Evolutionary conservation across 2,113 vertebrate species (phyloP).

Genomic region (Ciconia stormi): DNA sequence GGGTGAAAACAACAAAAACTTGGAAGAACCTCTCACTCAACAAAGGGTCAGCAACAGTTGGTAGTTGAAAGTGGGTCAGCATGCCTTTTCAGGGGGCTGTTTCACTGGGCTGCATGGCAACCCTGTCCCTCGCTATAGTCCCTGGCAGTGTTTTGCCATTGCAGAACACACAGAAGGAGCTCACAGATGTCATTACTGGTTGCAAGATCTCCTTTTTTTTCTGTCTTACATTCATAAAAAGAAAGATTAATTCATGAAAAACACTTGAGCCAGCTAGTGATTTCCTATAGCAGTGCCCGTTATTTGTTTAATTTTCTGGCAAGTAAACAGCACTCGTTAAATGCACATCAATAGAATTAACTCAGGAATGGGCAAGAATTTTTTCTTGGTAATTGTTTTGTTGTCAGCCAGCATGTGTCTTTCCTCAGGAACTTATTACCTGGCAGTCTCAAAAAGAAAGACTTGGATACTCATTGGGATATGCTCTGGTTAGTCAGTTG

Average conservation of each 20-base stretch:
- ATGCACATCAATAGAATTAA: neutral
- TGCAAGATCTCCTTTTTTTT: neutral
- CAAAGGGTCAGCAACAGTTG: constrained; percentile 44
- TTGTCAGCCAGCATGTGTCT: neutral
- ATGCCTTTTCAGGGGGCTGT: constrained; percentile 1
- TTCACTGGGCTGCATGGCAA: constrained; percentile 53
- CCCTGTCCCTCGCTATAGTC: neutral
- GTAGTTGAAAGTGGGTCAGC: constrained; percentile 56
- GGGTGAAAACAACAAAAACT: constrained; percentile 37
- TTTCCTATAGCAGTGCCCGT: neutral
- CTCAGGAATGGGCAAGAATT: neutral
- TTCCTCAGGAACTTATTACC: neutral
- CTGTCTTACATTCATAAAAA: neutral
- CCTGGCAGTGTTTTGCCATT: neutral
- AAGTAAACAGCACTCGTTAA: neutral
- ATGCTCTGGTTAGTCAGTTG: neutral
- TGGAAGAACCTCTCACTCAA: constrained; percentile 32
- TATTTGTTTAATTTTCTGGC: constrained; percentile 21
- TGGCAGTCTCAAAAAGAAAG: neutral
- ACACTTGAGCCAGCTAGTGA: neutral
- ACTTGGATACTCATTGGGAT: neutral
- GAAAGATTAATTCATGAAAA: neutral
- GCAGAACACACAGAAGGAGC: neutral
- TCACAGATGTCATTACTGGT: neutral
- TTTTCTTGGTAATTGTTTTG: neutral